Conservation (phyloP, 2,888 invertebrate species). For the Podotricha telesiphe region DNA sequence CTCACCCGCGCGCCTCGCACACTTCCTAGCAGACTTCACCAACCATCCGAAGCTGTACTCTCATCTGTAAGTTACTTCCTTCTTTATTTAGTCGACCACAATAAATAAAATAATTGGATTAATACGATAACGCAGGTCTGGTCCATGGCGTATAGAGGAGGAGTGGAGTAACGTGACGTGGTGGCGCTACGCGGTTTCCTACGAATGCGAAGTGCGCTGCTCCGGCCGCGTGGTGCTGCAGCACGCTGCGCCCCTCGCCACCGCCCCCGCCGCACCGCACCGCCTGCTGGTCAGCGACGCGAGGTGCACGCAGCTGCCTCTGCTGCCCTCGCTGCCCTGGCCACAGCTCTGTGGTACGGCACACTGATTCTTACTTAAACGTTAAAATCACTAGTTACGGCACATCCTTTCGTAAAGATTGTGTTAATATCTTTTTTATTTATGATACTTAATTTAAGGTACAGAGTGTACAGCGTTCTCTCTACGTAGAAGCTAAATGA, state of each 20-base stretch:
- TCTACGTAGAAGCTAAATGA: not conserved
- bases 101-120: not conserved
- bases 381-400: not conserved
- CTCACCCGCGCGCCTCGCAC: slow-evolving; percentile 51
- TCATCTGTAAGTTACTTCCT: slow-evolving; percentile 45
- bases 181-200: slow-evolving; percentile 60
- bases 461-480: too few relatives aligned
- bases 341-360: slow-evolving; percentile 53
- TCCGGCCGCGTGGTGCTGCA: slow-evolving; percentile 50
- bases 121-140: slow-evolving; percentile 42
- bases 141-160: slow-evolving; percentile 57
- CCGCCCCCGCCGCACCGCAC: slow-evolving; percentile 43
- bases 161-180: slow-evolving; percentile 60
- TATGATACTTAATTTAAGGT: too few relatives aligned
- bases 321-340: slow-evolving; percentile 55
- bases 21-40: slow-evolving; percentile 63
- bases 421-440: too few relatives aligned
- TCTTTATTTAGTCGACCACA: not conserved
- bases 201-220: slow-evolving; percentile 60
- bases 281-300: slow-evolving; percentile 46
- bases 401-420: too few relatives aligned
- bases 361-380: not conserved
- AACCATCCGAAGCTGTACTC: slow-evolving; percentile 53
- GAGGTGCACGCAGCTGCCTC: slow-evolving; percentile 50
- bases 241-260: slow-evolving; percentile 38